phyloP scores from a whole-genome alignment of 2,113 vertebrate species.

The Thunnus thynnus region DNA sequence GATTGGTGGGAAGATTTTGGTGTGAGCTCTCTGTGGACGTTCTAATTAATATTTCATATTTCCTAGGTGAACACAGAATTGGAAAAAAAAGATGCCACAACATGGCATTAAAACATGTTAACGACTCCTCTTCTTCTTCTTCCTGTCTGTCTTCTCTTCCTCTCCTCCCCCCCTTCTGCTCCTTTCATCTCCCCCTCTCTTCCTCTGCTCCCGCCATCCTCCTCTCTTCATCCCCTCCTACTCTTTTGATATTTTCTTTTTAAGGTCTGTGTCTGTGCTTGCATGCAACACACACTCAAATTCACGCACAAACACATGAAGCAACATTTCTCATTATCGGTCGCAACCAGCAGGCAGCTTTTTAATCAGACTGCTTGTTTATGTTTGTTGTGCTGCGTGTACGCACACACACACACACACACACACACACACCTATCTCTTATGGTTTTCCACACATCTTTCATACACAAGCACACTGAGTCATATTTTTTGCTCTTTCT shows the following conservation, averaged over 20 bases:
- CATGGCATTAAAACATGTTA: background rate
- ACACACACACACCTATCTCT: slow-evolving; percentile 23
- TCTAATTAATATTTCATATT: slow-evolving; percentile 60
- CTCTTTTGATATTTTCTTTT: slow-evolving; percentile 60
- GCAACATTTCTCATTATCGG: slow-evolving; percentile 61
- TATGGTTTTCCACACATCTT: slow-evolving; percentile 28
- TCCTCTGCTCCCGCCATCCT: slow-evolving; percentile 1
- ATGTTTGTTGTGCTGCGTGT: slow-evolving; percentile 35
- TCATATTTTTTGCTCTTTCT: slow-evolving; percentile 38
- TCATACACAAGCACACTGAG: slow-evolving; percentile 35
- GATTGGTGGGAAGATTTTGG: background rate
- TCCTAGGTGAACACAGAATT: slow-evolving; percentile 17
- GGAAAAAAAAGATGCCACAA: slow-evolving; percentile 40
- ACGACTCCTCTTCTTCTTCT: slow-evolving; percentile 32
- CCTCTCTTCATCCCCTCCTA: slow-evolving; percentile 35
- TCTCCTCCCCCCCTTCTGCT: slow-evolving; percentile 15
- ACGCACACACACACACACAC: slow-evolving; percentile 2
- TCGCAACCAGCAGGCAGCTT: slow-evolving; percentile 43
- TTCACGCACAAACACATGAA: slow-evolving; percentile 27
- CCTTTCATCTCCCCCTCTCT: slow-evolving; percentile 47
- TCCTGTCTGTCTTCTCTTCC: slow-evolving; percentile 27
- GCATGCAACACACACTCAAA: slow-evolving; percentile 21
- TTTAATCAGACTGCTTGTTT: slow-evolving; percentile 54
- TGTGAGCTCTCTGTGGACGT: slow-evolving; percentile 16
- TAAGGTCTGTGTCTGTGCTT: slow-evolving; percentile 56